Evolutionary conservation across 2,113 vertebrate genomes (phyloP).

Genomic region (Larimichthys polyactis): DNA sequence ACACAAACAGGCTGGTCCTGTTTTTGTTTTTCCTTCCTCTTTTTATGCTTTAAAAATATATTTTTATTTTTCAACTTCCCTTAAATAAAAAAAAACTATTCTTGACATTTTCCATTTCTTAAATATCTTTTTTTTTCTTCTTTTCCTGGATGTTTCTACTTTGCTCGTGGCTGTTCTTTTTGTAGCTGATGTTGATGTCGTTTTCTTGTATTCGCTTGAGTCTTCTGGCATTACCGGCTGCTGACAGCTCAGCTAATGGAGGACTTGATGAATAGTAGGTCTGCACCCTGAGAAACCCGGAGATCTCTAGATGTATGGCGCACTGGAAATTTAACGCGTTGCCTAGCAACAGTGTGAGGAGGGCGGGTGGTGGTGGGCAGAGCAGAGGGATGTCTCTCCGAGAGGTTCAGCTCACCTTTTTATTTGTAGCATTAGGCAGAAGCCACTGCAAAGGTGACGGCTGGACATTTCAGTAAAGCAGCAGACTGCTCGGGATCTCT

Average conservation of each 20-base stretch:
- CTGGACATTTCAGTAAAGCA: conserved; percentile 39
- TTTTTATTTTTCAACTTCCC: conserved; percentile 30
- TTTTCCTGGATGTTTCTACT: conserved; percentile 20
- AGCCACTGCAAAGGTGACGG: conserved; percentile 53
- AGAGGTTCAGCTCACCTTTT: conserved; percentile 68
- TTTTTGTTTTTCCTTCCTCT: conserved; percentile 1
- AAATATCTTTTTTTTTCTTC: not conserved
- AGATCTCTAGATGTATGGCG: conserved; percentile 67
- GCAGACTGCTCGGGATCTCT: conserved; percentile 12
- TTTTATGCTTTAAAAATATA: conserved; percentile 22
- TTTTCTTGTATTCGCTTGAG: conserved; percentile 56
- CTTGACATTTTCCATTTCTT: not conserved
- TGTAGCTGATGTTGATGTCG: conserved; percentile 43
- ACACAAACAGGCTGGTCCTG: conserved; percentile 75
- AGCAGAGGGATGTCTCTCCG: conserved; percentile 45
- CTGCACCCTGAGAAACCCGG: conserved; percentile 65
- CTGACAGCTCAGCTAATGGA: conserved; percentile 76
- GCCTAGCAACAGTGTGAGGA: conserved; percentile 82
- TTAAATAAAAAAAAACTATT: conserved; percentile 6
- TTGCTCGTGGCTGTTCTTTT: conserved; percentile 32
- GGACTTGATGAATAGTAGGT: conserved; percentile 76
- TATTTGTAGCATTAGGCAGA: conserved; percentile 76
- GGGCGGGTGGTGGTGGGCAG: conserved; percentile 18
- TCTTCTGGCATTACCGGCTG: conserved; percentile 68
- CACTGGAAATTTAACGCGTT: conserved; percentile 76